These are phyloP conservation scores for Cyphomyrus discorhynchus DNA, from an alignment of 2,113 vertebrate genomes.

Conservation along the genomic window DNA sequence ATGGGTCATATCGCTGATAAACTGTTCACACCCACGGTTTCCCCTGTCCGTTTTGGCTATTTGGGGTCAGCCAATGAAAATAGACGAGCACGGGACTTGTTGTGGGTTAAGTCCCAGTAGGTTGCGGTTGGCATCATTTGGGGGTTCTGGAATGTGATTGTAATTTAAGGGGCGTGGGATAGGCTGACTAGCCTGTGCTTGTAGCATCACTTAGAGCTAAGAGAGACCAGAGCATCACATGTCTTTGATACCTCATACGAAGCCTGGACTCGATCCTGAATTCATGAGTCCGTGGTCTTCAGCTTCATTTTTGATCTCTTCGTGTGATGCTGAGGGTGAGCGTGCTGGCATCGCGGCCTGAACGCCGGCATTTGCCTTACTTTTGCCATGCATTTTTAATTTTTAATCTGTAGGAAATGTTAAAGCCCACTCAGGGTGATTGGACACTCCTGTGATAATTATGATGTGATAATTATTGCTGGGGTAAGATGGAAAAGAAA, in stretches of 20 bases:
- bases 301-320: not conserved
- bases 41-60: not conserved
- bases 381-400: not conserved
- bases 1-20: not conserved
- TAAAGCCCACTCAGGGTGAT: slow-evolving; percentile 13
- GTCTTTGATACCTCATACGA: not conserved
- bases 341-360: not conserved
- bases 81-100: not conserved
- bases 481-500: not conserved
- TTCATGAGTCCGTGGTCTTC: not conserved
- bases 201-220: not conserved
- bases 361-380: not conserved
- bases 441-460: slow-evolving; percentile 14
- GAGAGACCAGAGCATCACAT: not conserved
- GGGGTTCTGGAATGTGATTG: not conserved
- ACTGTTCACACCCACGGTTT: not conserved
- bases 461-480: slow-evolving; percentile 18
- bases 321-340: not conserved
- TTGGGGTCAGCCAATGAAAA: not conserved
- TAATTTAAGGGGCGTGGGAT: not conserved
- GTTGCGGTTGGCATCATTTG: not conserved
- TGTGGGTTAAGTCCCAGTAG: not conserved
- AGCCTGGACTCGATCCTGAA: not conserved
- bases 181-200: not conserved
- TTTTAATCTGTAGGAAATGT: not conserved